phyloP scores from a whole-genome alignment of 2,797 vertebrate genomes.

The Sebastes steindachneri region DNA sequence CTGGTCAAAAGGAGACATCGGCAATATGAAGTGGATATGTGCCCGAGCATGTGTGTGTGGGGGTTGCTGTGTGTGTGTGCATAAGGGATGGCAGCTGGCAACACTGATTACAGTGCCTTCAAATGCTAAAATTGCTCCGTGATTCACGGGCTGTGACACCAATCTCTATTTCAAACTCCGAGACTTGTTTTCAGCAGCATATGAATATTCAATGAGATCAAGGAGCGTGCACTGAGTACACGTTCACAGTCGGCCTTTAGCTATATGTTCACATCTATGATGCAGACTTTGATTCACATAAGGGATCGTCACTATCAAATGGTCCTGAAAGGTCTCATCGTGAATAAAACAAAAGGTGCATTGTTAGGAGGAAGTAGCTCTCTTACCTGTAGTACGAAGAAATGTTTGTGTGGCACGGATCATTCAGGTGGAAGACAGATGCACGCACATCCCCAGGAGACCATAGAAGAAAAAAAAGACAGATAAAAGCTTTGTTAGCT shows the following conservation, averaged over 20 bases:
- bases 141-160: constrained; percentile 61
- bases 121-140: constrained; percentile 54
- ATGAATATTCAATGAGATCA: constrained; percentile 65
- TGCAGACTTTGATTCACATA: constrained; percentile 40
- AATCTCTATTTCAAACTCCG: constrained; percentile 61
- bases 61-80: neutral
- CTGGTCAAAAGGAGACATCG: constrained; percentile 42
- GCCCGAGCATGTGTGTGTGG: neutral
- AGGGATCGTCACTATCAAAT: constrained; percentile 16
- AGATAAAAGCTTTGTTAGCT: constrained; percentile 45
- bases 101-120: constrained; percentile 59
- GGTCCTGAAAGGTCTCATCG: neutral
- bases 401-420: neutral
- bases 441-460: neutral
- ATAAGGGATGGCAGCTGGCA: constrained; percentile 56
- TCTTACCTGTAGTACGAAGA: constrained; percentile 65
- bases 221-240: constrained; percentile 37
- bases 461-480: constrained; percentile 29
- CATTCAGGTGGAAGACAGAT: constrained; percentile 1
- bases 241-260: constrained; percentile 25
- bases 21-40: constrained; percentile 33
- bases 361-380: neutral
- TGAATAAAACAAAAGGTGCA: neutral
- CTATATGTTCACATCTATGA: constrained; percentile 18
- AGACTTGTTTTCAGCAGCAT: constrained; percentile 52